Evolutionary conservation across 1,140 invertebrate species (phyloP).

Genomic region (Zaprionus vittiger): DNA sequence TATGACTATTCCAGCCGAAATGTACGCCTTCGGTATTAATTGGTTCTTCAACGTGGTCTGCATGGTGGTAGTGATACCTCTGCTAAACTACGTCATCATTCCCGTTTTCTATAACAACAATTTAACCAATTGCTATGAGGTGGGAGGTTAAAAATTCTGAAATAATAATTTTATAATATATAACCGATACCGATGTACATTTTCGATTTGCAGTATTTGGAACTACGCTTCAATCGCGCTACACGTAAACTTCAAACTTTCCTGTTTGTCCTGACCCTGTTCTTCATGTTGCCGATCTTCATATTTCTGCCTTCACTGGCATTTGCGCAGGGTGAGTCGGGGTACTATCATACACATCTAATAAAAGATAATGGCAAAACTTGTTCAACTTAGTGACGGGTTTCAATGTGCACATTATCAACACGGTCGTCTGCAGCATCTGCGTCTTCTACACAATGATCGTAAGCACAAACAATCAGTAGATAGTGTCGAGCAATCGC

Average conservation of each 20-base stretch:
- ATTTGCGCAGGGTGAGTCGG: slow-evolving; percentile 88
- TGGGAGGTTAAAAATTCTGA: slow-evolving; percentile 76
- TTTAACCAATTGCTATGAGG: slow-evolving; percentile 93
- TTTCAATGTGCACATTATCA: slow-evolving; percentile 89
- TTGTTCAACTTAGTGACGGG: slow-evolving; percentile 87
- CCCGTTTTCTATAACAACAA: slow-evolving; percentile 93
- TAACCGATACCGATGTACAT: background rate
- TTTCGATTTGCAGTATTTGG: slow-evolving; percentile 87
- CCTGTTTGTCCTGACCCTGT: slow-evolving; percentile 86
- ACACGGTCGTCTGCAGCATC: slow-evolving; percentile 89
- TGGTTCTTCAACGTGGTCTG: slow-evolving; percentile 87
- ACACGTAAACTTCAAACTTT: slow-evolving; percentile 87
- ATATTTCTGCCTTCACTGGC: slow-evolving; percentile 89
- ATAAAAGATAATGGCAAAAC: background rate
- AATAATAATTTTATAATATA: background rate
- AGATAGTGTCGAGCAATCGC: background rate
- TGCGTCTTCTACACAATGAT: slow-evolving; percentile 94
- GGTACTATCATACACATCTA: background rate
- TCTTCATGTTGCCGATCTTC: slow-evolving; percentile 74
- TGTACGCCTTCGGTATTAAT: slow-evolving; percentile 91
- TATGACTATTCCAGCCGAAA: slow-evolving; percentile 91
- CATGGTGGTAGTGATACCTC: slow-evolving; percentile 88
- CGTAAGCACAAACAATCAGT: slow-evolving; percentile 85
- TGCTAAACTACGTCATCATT: slow-evolving; percentile 89
- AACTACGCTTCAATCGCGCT: slow-evolving; percentile 87